Evolutionary conservation across 2,797 vertebrate genomes (phyloP), one percentile per base, ranked within the genome.

Genomic region (Chelonia mydas): DNA sequence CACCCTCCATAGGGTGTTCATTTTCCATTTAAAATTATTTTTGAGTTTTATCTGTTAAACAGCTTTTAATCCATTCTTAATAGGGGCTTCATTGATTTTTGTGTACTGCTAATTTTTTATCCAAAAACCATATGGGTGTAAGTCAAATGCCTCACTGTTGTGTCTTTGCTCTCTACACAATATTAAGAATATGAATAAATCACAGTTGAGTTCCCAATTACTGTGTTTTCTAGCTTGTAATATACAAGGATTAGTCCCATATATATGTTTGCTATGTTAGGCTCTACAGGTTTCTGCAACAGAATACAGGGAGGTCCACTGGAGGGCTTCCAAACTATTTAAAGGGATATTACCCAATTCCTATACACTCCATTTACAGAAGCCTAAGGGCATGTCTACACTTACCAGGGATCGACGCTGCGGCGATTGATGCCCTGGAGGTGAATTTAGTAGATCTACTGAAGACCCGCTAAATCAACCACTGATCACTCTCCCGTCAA

Each of bases 241-340:
- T 0, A 0, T 45, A 89, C 4, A 19, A 61, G 8, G 79, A 28
- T n/a, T 59, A 57, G 7, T 17, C 68, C 25, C 28, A 50, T 0
- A 65, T n/a, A 4, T 41, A 81, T 7, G 23, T 1, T 23, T 54
- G 65, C 21, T 45, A 17, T 81, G 6, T 11, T 51, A 49, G 28
- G 3, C 84, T 25, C 5, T 47, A 77, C 7, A 61, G 65, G 33
- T 33, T 86, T 59, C 74, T 82, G 19, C 65, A 49, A 10, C 45
- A 77, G 85, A 84, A 91, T 23, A 5, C 1, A 28, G 7, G 31
- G 57, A 72, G 50, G 17, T 3, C 50, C 13, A 27, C 15, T 84
- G 76, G 74, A 50, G 11, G 49, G 79, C 8, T 87, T n/a, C 8
- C 25, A 74, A 84, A 80, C 28, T 84, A 21, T 33, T 74, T 49